Evolutionary conservation across 2,888 invertebrate species (phyloP).

Genomic region (Pardosa pseudoannulata): DNA sequence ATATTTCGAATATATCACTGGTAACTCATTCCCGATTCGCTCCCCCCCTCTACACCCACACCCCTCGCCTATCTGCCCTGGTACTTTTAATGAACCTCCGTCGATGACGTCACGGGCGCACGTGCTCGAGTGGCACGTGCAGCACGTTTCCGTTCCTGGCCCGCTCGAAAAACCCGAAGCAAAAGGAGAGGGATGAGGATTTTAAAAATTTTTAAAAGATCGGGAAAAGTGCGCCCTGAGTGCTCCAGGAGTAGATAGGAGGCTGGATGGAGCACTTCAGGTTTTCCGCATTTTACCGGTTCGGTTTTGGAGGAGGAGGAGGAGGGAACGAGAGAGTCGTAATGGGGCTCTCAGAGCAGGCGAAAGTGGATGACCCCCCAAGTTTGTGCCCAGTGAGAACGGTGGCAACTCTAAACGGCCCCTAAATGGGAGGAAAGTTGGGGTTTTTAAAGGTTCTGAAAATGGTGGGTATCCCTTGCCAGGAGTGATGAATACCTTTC

Average conservation of each 20-base stretch:
- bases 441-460: constrained; percentile 1
- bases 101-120: constrained; percentile 6
- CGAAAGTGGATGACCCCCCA: background rate
- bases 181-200: background rate
- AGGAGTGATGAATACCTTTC: background rate
- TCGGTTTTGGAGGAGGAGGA: background rate
- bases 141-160: background rate
- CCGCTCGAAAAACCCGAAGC: background rate
- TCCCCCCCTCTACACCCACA: background rate
- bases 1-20: constrained; percentile 7
- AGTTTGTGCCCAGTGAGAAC: background rate
- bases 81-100: constrained; percentile 17
- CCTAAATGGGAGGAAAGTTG: background rate
- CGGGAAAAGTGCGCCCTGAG: background rate
- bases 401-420: background rate
- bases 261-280: background rate
- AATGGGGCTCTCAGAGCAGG: background rate
- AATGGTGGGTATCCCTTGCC: background rate
- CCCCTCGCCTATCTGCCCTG: background rate
- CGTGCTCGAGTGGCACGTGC: constrained; percentile 19
- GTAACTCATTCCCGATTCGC: background rate
- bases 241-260: background rate
- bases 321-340: background rate
- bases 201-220: constrained; percentile 10
- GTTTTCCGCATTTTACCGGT: constrained; percentile 8